A percentile compares a stretch with the other conserved stretches of the same genome.
These are phyloP conservation scores for Drosophila maculinotata DNA, from an alignment of 2,888 invertebrate species.

Conservation along the genomic window DNA sequence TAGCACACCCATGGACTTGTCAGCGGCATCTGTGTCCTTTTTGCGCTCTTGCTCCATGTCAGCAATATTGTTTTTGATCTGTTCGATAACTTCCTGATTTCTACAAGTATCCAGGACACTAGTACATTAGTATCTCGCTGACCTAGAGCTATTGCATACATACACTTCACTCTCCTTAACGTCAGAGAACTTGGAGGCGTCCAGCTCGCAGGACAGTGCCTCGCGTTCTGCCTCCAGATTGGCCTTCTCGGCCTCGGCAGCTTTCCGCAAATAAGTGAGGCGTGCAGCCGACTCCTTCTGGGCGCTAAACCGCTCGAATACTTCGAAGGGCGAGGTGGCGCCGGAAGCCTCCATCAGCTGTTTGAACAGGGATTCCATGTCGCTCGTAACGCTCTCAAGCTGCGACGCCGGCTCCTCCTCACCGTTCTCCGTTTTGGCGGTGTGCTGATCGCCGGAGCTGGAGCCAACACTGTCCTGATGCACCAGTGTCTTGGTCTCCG, in stretches of 20 bases:
- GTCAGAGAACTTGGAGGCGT: conserved; percentile 92
- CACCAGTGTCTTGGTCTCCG: conserved; percentile 86
- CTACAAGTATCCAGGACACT: conserved; percentile 83
- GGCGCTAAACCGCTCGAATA: conserved; percentile 89
- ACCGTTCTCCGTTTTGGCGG: conserved; percentile 82
- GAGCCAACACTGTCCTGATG: conserved; percentile 88
- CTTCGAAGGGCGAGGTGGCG: conserved; percentile 90
- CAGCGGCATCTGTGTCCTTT: conserved; percentile 83
- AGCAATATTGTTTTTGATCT: conserved; percentile 87
- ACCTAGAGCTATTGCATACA: conserved; percentile 64
- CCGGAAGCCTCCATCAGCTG: conserved; percentile 92
- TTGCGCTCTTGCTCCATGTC: conserved; percentile 85
- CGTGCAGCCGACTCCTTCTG: conserved; percentile 91
- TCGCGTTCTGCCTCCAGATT: conserved; percentile 89
- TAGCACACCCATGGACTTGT: conserved; percentile 79
- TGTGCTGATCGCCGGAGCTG: conserved; percentile 84
- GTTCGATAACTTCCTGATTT: conserved; percentile 90
- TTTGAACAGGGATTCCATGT: conserved; percentile 89
- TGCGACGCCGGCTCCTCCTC: conserved; percentile 83
- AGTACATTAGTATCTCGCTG: too few species aligned
- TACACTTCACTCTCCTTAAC: conserved; percentile 93
- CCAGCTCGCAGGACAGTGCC: conserved; percentile 88
- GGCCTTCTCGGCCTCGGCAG: conserved; percentile 91
- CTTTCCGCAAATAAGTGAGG: conserved; percentile 89
- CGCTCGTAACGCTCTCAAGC: conserved; percentile 77